Evolutionary conservation across 2,888 invertebrate genomes (phyloP), one percentile per base, ranked within the genome.

Genomic region (Nasonia oneida): DNA sequence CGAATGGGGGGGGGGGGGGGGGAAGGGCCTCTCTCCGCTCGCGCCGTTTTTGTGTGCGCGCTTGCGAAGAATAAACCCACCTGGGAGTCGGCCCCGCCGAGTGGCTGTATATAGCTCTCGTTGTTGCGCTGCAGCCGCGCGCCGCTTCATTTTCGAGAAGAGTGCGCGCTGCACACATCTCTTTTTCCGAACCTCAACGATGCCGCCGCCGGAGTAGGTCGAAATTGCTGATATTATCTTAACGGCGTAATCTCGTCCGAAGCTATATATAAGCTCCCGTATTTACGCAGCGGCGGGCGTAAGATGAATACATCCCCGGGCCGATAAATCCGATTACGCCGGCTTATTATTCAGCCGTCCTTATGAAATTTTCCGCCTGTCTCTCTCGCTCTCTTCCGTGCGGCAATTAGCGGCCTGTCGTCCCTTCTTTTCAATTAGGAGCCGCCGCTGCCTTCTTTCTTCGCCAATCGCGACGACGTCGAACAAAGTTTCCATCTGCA

Each of bases 321-420:
- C 67, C 67, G 67, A 67, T 67, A 67, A 67, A 67, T 67, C 67
- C 29, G 67, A 67, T 67, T 67, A 67, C 67, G 67, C 14, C 12
- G 67, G 33, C 67, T 29, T 67, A 67, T 67, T 67, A 33, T 67
- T 29, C 33, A 33, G 12, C 33, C 29, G 67, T 33, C n/a, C 33
- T 67, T 67, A 29, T 67, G 67, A 67, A 67, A 67, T 33, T 33
- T 67, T 67, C 33, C 23, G 8, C 29, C 33, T 15, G 67, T 23
- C 74, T 23, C 23, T 5, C 39, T 29, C 14, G 12, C 15, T 29
- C 29, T 29, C 29, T 29, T 29, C 29, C 29, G 29, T 29, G 29
- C 15, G 33, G 67, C 67, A 67, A 67, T 67, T 67, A 67, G 33
- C 67, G 67, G 29, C 67, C 67, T 33, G 67, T 29, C 67, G 33